phyloP scores from a whole-genome alignment of 1,140 invertebrate species.

The Rhopalosiphum padi region DNA sequence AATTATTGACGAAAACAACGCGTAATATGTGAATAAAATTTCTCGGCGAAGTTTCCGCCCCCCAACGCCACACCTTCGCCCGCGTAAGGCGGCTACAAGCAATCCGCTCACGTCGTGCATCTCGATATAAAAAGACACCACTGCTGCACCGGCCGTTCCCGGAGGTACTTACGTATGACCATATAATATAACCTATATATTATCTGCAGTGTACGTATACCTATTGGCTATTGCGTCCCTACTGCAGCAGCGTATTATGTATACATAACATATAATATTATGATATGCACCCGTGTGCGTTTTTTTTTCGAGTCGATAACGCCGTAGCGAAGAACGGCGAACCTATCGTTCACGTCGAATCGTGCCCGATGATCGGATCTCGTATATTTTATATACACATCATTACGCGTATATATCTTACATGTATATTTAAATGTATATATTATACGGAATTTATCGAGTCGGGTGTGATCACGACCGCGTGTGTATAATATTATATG shows the following conservation, averaged over 20 bases:
- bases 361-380: conserved; percentile 1
- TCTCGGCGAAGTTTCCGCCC: neutral
- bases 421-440: neutral
- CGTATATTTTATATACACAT: neutral
- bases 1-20: neutral
- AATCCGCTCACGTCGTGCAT: neutral
- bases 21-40: neutral
- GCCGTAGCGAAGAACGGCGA: neutral
- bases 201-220: neutral
- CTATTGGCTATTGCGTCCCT: neutral
- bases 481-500: neutral
- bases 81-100: too few species aligned
- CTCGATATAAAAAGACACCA: neutral
- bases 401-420: neutral
- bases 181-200: neutral
- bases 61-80: too few species aligned
- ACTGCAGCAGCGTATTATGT: neutral
- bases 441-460: conserved; percentile 18
- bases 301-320: neutral
- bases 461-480: conserved; percentile 18
- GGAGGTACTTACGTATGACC: neutral
- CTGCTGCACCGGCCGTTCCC: neutral
- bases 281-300: neutral
- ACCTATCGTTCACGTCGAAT: neutral
- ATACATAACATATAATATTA: neutral